phyloP scores from a whole-genome alignment of 2,888 invertebrate species.

The Phragmatobia fuliginosa region DNA sequence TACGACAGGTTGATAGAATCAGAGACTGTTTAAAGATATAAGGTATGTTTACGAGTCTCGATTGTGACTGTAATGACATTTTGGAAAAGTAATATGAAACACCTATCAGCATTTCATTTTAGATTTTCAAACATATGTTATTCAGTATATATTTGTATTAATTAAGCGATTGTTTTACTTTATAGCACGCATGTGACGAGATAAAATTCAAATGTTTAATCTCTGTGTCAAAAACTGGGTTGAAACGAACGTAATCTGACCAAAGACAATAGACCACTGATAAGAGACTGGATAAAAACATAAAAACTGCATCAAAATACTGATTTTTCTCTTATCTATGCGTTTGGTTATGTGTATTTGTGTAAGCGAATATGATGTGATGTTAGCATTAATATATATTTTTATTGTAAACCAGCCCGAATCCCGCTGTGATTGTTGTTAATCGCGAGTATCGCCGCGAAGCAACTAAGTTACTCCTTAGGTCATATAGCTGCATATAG shows the following conservation, averaged over 20 bases:
- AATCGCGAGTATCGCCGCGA: no score
- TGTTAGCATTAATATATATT: background rate
- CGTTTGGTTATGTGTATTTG: background rate
- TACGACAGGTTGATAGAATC: no score
- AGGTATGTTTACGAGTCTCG: no score
- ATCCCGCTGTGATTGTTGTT: no score
- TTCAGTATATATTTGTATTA: background rate
- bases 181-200: background rate
- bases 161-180: no score
- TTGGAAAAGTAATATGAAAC: no score
- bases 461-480: no score
- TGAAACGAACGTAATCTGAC: background rate
- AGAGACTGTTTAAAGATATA: no score
- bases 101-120: background rate
- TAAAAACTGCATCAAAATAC: background rate
- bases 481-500: no score
- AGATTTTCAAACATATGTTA: background rate
- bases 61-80: no score
- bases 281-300: background rate
- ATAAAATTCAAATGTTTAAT: constrained; percentile 1
- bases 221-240: constrained; percentile 8
- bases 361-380: background rate
- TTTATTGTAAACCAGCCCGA: no score
- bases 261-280: background rate
- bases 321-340: background rate